Evolutionary conservation across 2,888 invertebrate genomes (phyloP).

Genomic region (Tachina lurida): DNA sequence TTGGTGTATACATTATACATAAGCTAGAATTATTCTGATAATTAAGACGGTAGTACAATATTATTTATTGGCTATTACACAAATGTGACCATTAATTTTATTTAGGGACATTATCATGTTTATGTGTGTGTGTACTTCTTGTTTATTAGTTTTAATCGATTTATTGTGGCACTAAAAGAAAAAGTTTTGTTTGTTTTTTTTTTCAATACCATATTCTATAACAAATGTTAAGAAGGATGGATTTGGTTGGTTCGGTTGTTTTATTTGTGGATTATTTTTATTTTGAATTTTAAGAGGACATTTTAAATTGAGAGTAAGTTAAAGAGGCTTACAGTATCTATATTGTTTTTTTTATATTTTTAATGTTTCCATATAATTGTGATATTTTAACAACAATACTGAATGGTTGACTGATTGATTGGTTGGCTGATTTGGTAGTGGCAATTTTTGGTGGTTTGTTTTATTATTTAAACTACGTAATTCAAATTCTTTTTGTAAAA

Average conservation of each 20-base stretch:
- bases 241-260: constrained; percentile 23
- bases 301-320: constrained; percentile 36
- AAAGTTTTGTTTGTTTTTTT: background rate
- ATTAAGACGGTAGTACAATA: constrained; percentile 45
- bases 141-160: constrained; percentile 23
- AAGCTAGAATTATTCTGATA: constrained; percentile 48
- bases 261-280: constrained; percentile 24
- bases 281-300: constrained; percentile 22
- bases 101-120: constrained; percentile 36
- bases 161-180: constrained; percentile 37
- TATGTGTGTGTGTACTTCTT: constrained; percentile 1
- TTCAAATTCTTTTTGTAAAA: constrained; percentile 37
- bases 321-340: constrained; percentile 23
- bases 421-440: constrained; percentile 58
- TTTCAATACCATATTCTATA: constrained; percentile 53
- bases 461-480: constrained; percentile 56
- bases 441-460: constrained; percentile 55
- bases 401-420: constrained; percentile 44
- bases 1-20: background rate
- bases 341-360: background rate
- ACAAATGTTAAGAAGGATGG: constrained; percentile 49
- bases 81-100: constrained; percentile 41
- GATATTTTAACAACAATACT: constrained; percentile 63
- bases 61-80: constrained; percentile 41
- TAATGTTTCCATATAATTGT: constrained; percentile 54